Evolutionary conservation across 1,140 invertebrate genomes (phyloP).

Genomic region (Archegozetes longisetosus): DNA sequence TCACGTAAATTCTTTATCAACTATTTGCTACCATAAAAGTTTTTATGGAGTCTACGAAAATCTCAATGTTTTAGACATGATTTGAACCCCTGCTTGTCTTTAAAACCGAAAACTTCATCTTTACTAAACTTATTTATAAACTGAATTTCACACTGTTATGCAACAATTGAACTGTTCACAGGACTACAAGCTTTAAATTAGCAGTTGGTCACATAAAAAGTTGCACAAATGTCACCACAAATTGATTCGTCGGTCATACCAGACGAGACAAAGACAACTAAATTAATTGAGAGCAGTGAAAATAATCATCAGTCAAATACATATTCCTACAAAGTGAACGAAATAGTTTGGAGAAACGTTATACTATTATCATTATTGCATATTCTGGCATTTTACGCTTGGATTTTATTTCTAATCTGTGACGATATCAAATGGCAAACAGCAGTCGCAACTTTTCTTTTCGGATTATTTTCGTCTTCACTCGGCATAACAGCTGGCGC

Average conservation of each 20-base stretch:
- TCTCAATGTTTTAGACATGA: no score
- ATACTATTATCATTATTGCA: constrained; percentile 66
- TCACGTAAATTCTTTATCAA: no score
- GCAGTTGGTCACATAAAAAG: no score
- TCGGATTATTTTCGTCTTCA: constrained; percentile 14
- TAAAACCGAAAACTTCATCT: no score
- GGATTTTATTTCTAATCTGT: constrained; percentile 53
- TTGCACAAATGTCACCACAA: not conserved
- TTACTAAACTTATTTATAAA: no score
- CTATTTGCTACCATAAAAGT: no score
- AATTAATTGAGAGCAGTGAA: not conserved
- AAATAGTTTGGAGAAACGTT: constrained; percentile 33
- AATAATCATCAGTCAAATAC: not conserved
- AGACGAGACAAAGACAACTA: not conserved
- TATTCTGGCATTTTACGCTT: constrained; percentile 60
- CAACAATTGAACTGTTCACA: not conserved
- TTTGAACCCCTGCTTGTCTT: no score
- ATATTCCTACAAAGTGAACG: not conserved
- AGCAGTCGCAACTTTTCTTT: constrained; percentile 31
- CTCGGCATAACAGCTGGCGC: constrained; percentile 69
- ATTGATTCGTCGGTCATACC: not conserved
- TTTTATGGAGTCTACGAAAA: no score
- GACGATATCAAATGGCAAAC: constrained; percentile 55
- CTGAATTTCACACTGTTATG: not conserved
- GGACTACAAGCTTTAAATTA: no score